Percentiles rank a stretch among this genome's conserved stretches.
These are phyloP conservation scores for Murina feae DNA, from an alignment of 2,113 vertebrate genomes.

Conservation along the genomic window DNA sequence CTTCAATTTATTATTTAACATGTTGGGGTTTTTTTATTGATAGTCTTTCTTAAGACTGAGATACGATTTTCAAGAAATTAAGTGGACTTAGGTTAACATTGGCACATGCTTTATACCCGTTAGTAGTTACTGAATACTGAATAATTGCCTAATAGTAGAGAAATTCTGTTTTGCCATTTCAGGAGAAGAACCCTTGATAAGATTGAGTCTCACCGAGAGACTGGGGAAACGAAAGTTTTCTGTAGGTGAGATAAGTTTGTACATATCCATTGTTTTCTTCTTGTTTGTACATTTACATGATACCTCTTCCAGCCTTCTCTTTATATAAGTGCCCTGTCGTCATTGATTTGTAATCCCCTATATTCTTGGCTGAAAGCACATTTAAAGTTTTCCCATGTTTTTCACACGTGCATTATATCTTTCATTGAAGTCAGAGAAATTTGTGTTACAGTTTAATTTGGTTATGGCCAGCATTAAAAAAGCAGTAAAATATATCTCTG, in stretches of 20 bases:
- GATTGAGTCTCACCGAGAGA: conserved; percentile 81
- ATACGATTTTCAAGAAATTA: neutral
- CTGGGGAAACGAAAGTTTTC: conserved; percentile 81
- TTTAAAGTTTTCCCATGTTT: neutral
- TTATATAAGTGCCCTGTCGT: neutral
- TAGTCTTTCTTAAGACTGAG: neutral
- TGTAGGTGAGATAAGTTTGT: conserved; percentile 56
- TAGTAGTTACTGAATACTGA: neutral
- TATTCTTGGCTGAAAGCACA: neutral
- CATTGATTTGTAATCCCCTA: neutral
- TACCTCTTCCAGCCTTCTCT: neutral
- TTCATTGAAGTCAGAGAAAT: neutral
- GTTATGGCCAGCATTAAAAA: neutral
- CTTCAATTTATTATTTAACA: conserved; percentile 31
- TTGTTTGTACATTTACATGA: neutral
- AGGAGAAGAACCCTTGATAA: conserved; percentile 82
- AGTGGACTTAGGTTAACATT: neutral
- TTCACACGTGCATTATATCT: neutral
- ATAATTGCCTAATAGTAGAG: neutral
- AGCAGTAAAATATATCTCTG: neutral
- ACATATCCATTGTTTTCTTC: neutral
- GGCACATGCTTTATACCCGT: neutral
- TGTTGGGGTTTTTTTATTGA: neutral
- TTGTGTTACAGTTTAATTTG: neutral
- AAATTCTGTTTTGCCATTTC: conserved; percentile 33